Evolutionary conservation across 2,888 invertebrate genomes (phyloP).

Genomic region (Gastrophysa polygoni): DNA sequence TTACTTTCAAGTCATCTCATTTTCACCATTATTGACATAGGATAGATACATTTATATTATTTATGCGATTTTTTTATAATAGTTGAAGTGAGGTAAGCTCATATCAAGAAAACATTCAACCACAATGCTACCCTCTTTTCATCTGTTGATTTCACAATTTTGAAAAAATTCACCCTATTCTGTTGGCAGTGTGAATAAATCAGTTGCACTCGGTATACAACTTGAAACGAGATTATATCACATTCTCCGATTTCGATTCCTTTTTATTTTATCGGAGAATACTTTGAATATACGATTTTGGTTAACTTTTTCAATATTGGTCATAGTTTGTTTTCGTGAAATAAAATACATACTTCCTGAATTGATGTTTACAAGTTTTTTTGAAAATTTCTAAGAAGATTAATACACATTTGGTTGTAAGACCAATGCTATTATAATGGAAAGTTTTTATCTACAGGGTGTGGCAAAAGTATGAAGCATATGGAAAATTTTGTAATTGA

Average conservation of each 20-base stretch:
- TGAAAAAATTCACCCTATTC: slow-evolving; percentile 12
- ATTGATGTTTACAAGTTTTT: not conserved
- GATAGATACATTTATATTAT: slow-evolving; percentile 24
- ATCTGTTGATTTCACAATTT: slow-evolving; percentile 5
- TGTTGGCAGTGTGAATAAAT: slow-evolving; percentile 29
- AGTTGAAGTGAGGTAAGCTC: slow-evolving; percentile 28
- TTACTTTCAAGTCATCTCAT: slow-evolving; percentile 40
- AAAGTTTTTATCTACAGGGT: slow-evolving; percentile 29
- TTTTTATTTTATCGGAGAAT: not conserved
- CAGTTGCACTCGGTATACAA: not conserved
- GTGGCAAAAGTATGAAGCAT: no score
- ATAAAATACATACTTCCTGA: no score
- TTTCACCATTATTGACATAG: slow-evolving; percentile 24
- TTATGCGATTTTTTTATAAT: slow-evolving; percentile 22
- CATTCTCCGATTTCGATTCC: no score
- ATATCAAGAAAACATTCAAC: slow-evolving; percentile 34
- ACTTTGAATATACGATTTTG: not conserved
- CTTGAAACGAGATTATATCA: not conserved
- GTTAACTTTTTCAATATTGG: not conserved
- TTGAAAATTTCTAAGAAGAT: slow-evolving; percentile 11
- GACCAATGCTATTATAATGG: not conserved
- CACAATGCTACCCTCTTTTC: no score
- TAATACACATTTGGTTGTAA: slow-evolving; percentile 31
- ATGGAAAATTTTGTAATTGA: no score
- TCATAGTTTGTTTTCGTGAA: no score